Conservation (phyloP, 2,113 vertebrate genomes). For the Istiophorus platypterus region DNA sequence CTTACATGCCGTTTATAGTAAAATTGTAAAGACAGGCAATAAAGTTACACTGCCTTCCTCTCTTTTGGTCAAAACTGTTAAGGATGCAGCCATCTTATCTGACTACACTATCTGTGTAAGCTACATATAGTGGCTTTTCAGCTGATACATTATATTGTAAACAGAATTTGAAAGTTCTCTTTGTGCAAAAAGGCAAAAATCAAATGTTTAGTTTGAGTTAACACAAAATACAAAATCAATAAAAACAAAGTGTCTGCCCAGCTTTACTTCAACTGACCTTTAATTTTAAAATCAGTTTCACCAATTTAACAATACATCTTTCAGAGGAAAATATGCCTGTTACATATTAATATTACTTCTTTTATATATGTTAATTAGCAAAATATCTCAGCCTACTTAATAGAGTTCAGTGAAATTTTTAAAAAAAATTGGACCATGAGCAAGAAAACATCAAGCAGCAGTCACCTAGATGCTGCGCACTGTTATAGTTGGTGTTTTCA, state of each 20-base stretch:
- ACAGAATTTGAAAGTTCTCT: not conserved
- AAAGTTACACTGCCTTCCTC: not conserved
- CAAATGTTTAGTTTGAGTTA: not conserved
- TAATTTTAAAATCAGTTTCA: no score
- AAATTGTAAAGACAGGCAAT: not conserved
- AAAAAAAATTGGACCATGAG: no score
- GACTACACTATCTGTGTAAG: no score
- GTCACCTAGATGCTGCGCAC: no score
- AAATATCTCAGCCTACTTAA: not conserved
- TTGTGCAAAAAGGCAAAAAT: not conserved
- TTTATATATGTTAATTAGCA: not conserved
- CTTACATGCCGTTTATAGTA: not conserved
- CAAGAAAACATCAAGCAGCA: no score
- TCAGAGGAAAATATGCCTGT: no score
- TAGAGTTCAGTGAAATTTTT: not conserved
- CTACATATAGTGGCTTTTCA: no score
- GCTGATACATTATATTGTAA: no score
- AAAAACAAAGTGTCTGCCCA: not conserved
- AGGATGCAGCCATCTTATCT: no score
- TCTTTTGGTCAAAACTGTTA: not conserved
- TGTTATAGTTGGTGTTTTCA: no score
- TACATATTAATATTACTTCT: no score
- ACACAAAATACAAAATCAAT: conserved; percentile 5
- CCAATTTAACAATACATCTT: no score
- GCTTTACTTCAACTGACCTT: not conserved